Conservation (phyloP, 2,113 vertebrate genomes). For the Pagrus major region DNA sequence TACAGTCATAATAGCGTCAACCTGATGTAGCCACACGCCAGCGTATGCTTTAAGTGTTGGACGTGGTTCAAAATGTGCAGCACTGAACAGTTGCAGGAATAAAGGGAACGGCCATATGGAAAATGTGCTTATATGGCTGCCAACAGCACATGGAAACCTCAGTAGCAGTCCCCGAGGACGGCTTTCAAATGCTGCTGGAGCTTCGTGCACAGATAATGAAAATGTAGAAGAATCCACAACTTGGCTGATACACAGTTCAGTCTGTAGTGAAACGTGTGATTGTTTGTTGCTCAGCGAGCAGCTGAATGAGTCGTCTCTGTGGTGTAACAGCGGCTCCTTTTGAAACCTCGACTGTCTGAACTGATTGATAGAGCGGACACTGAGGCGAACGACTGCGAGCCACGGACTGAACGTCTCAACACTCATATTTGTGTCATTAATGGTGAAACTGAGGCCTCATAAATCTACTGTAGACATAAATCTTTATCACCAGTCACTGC, state of each 20-base stretch:
- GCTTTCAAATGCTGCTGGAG: constrained; percentile 67
- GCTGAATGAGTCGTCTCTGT: constrained; percentile 42
- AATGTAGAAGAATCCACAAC: constrained; percentile 9
- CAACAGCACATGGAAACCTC: constrained; percentile 75
- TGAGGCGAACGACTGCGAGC: constrained; percentile 20
- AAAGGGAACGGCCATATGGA: constrained; percentile 2
- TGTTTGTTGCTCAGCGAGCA: constrained; percentile 38
- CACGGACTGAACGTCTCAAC: constrained; percentile 18
- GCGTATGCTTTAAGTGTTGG: constrained; percentile 26
- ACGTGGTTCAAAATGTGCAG: constrained; percentile 20
- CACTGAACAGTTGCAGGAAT: constrained; percentile 37
- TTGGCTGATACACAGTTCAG: constrained; percentile 23
- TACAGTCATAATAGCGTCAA: constrained; percentile 41
- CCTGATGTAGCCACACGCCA: constrained; percentile 42
- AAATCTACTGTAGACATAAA: constrained; percentile 13
- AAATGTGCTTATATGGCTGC: constrained; percentile 16
- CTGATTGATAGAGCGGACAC: constrained; percentile 42
- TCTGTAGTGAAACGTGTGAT: constrained; percentile 47
- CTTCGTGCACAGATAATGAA: constrained; percentile 17
- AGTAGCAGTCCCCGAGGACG: constrained; percentile 75
- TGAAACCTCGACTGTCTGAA: constrained; percentile 36
- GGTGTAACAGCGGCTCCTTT: constrained; percentile 54
- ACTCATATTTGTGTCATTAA: constrained; percentile 28
- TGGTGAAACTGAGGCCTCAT: constrained; percentile 8
- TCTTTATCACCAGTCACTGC: background rate